Conservation (phyloP, 2,888 invertebrate genomes). For the Chrysopilus asiliformis region DNA sequence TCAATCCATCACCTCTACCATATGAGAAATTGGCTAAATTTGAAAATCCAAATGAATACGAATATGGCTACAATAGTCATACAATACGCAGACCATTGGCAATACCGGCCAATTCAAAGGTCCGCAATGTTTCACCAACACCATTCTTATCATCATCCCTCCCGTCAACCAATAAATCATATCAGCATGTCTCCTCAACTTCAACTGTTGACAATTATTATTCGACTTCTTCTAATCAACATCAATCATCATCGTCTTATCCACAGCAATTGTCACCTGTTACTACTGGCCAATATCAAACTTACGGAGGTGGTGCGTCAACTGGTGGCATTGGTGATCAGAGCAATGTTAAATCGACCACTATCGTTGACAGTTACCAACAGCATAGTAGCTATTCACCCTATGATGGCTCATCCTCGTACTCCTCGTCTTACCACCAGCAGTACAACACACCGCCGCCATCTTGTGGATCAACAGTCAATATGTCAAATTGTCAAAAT, state of each 20-base stretch:
- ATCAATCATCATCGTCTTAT: slow-evolving; percentile 1
- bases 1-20: slow-evolving; percentile 30
- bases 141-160: slow-evolving; percentile 17
- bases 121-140: slow-evolving; percentile 25
- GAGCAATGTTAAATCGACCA: not conserved
- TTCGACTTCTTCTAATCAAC: not conserved
- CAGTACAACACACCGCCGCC: too few relatives aligned
- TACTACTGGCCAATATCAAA: slow-evolving; percentile 3
- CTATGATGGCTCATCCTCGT: slow-evolving; percentile 6
- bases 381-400: not conserved
- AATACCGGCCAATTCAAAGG: slow-evolving; percentile 13
- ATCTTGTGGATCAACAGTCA: slow-evolving; percentile 12
- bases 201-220: slow-evolving; percentile 1
- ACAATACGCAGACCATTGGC: slow-evolving; percentile 11
- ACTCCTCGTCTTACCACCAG: slow-evolving; percentile 5
- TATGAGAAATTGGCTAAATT: slow-evolving; percentile 31
- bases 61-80: not conserved
- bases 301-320: too few relatives aligned
- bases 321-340: too few relatives aligned
- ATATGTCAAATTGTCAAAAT: slow-evolving; percentile 35
- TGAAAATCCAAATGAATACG: slow-evolving; percentile 16
- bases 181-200: slow-evolving; percentile 8
- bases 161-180: slow-evolving; percentile 8
- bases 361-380: not conserved
- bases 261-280: slow-evolving; percentile 1